These are phyloP conservation scores for Scaptodrosophila lebanonensis DNA, from an alignment of 1,140 invertebrate species.

Conservation along the genomic window DNA sequence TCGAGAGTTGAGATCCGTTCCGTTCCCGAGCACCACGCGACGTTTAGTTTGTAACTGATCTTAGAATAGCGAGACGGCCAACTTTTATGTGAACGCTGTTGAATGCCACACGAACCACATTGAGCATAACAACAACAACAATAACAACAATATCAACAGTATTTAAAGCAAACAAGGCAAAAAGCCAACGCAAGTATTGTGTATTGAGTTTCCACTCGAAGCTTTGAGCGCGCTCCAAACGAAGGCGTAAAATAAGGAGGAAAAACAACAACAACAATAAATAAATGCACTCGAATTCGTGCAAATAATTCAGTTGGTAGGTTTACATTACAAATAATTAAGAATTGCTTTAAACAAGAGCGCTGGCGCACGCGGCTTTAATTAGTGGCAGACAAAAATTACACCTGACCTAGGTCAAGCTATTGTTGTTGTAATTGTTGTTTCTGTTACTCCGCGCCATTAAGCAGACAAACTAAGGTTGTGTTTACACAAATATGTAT, in stretches of 20 bases:
- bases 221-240: too few species aligned
- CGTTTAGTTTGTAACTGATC: conserved; percentile 60
- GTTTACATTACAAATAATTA: conserved; percentile 54
- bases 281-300: too few species aligned
- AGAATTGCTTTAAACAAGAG: too few species aligned
- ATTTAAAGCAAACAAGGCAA: conserved; percentile 27
- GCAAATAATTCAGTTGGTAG: too few species aligned
- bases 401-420: conserved; percentile 65
- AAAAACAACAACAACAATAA: conserved; percentile 3
- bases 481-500: conserved; percentile 1
- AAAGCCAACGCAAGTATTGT: too few species aligned
- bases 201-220: too few species aligned
- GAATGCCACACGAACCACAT: conserved; percentile 73
- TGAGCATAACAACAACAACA: conserved; percentile 38
- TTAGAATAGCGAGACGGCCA: conserved; percentile 56
- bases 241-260: too few species aligned
- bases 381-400: conserved; percentile 12
- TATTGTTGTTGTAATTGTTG: neutral
- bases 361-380: too few species aligned
- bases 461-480: too few species aligned
- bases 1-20: too few species aligned
- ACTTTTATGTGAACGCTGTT: conserved; percentile 70
- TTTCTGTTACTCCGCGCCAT: neutral
- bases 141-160: conserved; percentile 18
- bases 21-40: conserved; percentile 23